Conservation (phyloP, 2,888 invertebrate species). For the Cephus spinipes region DNA sequence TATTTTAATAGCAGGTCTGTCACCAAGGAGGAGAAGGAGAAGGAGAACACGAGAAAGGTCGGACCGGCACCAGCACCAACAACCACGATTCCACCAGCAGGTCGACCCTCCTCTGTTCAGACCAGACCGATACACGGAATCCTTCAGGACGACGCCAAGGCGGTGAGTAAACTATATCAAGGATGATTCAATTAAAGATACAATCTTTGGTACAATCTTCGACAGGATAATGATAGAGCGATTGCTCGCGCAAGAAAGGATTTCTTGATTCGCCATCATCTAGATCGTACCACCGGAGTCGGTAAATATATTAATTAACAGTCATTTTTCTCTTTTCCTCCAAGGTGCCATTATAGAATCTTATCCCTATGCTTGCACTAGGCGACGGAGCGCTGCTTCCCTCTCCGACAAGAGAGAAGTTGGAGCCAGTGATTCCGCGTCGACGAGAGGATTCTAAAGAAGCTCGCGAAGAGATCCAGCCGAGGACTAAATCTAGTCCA, state of each 20-base stretch:
- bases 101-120: slow-evolving; percentile 62
- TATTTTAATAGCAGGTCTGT: slow-evolving; percentile 72
- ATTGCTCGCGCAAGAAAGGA: slow-evolving; percentile 71
- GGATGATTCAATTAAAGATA: not conserved
- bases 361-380: slow-evolving; percentile 25
- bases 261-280: slow-evolving; percentile 76
- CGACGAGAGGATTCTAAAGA: slow-evolving; percentile 70
- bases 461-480: slow-evolving; percentile 57
- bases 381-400: slow-evolving; percentile 76
- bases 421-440: slow-evolving; percentile 76
- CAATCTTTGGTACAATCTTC: not conserved
- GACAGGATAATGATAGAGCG: slow-evolving; percentile 60
- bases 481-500: slow-evolving; percentile 69
- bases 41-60: slow-evolving; percentile 83
- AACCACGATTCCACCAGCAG: slow-evolving; percentile 55
- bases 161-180: slow-evolving; percentile 37
- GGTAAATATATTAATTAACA: slow-evolving; percentile 64
- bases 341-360: not conserved
- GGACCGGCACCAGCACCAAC: slow-evolving; percentile 45
- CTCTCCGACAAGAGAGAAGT: slow-evolving; percentile 78
- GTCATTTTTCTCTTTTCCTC: not conserved
- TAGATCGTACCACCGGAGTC: slow-evolving; percentile 78
- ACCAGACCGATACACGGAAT: slow-evolving; percentile 58
- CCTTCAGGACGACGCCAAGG: slow-evolving; percentile 55
- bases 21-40: slow-evolving; percentile 87